Base-by-base conservation (phyloP, 1,140 invertebrate species). In the Panagrolaimus sp. region DNA sequence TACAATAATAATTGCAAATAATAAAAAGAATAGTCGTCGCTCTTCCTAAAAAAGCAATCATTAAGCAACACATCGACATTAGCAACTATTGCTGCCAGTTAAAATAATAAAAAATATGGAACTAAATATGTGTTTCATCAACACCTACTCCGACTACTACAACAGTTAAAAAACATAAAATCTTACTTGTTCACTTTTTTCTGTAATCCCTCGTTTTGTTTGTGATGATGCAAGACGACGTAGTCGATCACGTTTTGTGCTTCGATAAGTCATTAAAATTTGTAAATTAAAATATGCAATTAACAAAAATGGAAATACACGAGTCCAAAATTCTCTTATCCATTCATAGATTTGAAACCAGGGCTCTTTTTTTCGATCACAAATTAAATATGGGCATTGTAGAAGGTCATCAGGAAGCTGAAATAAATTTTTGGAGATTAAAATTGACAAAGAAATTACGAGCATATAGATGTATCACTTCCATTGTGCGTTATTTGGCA, bases 1-100 rank as follows among this genome's bases (percentile, higher is more conserved):
- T 14, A 82, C 70, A 65, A 82, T 78, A 42, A 78, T 77, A 14
- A 82, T 81, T 11, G 75, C 76, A 65, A 83, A 83, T 9, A 82
- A 74, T 16, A 83, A 67, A 16, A 71, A 71, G 45, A 83, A 83
- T 14, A 82, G 66, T n/a, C 81, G 63, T 65, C 72, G 77, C 53
- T 82, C 81, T 69, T 82, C 80, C 74, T 79, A 44, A 66, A 78
- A 70, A 11, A n/a, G n/a, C n/a, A n/a, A n/a, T n/a, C n/a, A n/a
- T n/a, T n/a, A n/a, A n/a, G n/a, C n/a, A n/a, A n/a, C n/a, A n/a
- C n/a, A n/a, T n/a, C n/a, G n/a, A n/a, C n/a, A n/a, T n/a, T n/a
- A n/a, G n/a, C n/a, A n/a, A n/a, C n/a, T n/a, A n/a, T n/a, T n/a
- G n/a, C n/a, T n/a, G n/a, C n/a, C n/a, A n/a, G n/a, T n/a, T n/a